Evolutionary conservation across 2,888 invertebrate species (phyloP).

Genomic region (Dasypogon diadema): DNA sequence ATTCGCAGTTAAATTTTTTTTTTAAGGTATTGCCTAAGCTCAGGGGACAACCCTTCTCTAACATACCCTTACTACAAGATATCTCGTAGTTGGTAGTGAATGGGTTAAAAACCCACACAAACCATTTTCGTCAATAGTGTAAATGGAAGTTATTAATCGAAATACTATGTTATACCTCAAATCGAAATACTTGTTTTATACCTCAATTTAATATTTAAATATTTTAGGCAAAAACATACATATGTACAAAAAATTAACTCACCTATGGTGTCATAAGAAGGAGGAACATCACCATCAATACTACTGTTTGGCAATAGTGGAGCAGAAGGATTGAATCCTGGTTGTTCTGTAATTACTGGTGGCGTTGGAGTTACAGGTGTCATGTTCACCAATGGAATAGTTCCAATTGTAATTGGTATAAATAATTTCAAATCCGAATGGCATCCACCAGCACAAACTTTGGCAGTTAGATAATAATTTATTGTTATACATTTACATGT

Average conservation of each 20-base stretch:
- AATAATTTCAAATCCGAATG: background rate
- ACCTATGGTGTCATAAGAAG: slow-evolving; percentile 25
- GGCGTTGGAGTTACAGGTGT: background rate
- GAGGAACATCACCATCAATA: slow-evolving; percentile 11
- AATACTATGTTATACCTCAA: no score
- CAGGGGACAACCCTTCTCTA: no score
- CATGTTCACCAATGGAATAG: slow-evolving; percentile 20
- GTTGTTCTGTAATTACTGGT: slow-evolving; percentile 3
- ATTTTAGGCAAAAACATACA: no score
- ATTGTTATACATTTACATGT: slow-evolving; percentile 30
- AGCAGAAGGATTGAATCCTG: slow-evolving; percentile 3
- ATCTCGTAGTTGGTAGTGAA: no score
- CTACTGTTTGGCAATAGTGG: background rate
- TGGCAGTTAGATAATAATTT: background rate
- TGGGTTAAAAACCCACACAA: no score
- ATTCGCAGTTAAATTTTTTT: no score
- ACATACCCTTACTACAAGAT: no score
- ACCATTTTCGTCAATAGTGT: no score
- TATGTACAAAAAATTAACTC: background rate
- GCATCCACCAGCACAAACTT: slow-evolving; percentile 5
- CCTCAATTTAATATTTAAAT: no score
- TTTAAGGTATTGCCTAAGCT: no score
- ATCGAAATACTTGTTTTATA: no score
- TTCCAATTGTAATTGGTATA: slow-evolving; percentile 15
- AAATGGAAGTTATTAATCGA: no score